These are phyloP conservation scores for Apocheima hispidaria DNA, from an alignment of 2,888 invertebrate genomes.

Conservation along the genomic window DNA sequence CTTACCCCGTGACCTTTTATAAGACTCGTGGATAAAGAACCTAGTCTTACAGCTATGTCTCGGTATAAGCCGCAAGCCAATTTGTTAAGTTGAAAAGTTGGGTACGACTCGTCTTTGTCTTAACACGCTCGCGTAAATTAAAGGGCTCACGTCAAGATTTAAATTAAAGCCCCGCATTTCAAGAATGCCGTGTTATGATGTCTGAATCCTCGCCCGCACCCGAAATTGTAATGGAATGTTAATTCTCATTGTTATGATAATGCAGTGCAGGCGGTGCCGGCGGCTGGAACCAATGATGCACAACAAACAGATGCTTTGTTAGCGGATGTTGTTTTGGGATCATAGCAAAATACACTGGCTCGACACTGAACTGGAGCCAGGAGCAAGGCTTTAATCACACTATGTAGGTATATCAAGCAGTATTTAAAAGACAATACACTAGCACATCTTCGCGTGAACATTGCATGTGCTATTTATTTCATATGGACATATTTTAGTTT, in stretches of 20 bases:
- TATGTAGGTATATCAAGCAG: not conserved
- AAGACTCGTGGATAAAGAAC: slow-evolving; percentile 13
- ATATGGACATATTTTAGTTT: too few relatives aligned
- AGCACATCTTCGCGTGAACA: too few relatives aligned
- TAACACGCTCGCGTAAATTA: slow-evolving; percentile 16
- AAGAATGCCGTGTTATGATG: slow-evolving; percentile 8
- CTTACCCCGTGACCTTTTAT: slow-evolving; percentile 29
- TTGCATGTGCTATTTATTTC: too few relatives aligned
- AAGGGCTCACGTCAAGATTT: slow-evolving; percentile 11
- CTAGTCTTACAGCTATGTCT: slow-evolving; percentile 6
- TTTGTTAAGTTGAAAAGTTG: slow-evolving; percentile 24
- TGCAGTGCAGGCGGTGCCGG: slow-evolving; percentile 9
- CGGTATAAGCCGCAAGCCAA: slow-evolving; percentile 11
- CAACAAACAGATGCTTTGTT: slow-evolving; percentile 39
- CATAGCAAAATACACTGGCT: not conserved
- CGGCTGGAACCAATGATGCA: slow-evolving; percentile 38
- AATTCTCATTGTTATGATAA: slow-evolving; percentile 44
- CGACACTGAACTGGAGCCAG: not conserved
- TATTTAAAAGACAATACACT: too few relatives aligned
- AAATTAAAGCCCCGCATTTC: slow-evolving; percentile 16
- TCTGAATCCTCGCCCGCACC: slow-evolving; percentile 4
- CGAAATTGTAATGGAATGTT: slow-evolving; percentile 37
- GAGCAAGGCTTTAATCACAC: not conserved
- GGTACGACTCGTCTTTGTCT: slow-evolving; percentile 24
- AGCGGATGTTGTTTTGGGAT: slow-evolving; percentile 22